Base-by-base conservation (phyloP, 2,888 invertebrate genomes). In the Neoscelio sp. region DNA sequence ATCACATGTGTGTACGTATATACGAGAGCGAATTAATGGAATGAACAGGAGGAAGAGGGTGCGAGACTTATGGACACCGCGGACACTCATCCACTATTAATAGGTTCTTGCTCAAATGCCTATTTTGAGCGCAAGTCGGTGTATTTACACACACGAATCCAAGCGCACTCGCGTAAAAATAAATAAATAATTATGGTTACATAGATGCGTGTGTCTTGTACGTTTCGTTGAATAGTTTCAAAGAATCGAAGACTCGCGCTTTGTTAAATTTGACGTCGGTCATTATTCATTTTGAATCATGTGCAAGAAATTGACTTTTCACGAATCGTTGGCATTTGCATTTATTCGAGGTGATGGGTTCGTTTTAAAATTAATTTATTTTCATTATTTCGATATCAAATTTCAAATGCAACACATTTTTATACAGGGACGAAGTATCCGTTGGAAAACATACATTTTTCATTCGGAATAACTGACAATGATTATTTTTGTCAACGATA, bases 41-140 rank as follows among this genome's bases (percentile, higher is more conserved):
- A 54, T 56, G 62, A 56, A 50, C 58, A 64, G 52, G 50, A 54
- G 65, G 58, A 48, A 74, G 65, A 78, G 77, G 48, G 48, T 42
- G 74, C 48, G 48, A 73, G 76, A 75, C 65, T 82, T 82, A 82
- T 78, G 80, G 79, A 77, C 71, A 65, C 74, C 76, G 76, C 71
- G 77, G 71, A 86, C 85, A 89, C 89, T 89, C 91, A 91, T 91
- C 89, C 85, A 85, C 91, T 92, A 90, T 91, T 92, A 92, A 92
- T 92, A 92, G 91, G 84, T 84, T 86, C 89, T 91, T 90, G 90
- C 91, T 91, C 91, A 91, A 91, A 91, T 89, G 89, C 89, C 90
- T 91, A 91, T 91, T 91, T 91, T 90, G 89, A 91, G 86, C 65
- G 26, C 65, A 58, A 38, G 70, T 54, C 62, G 46, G 18, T 71